A percentile compares a stretch with the other conserved stretches of the same genome.
Conservation (phyloP, 2,797 vertebrate species). For the Acanthopagrus latus region DNA sequence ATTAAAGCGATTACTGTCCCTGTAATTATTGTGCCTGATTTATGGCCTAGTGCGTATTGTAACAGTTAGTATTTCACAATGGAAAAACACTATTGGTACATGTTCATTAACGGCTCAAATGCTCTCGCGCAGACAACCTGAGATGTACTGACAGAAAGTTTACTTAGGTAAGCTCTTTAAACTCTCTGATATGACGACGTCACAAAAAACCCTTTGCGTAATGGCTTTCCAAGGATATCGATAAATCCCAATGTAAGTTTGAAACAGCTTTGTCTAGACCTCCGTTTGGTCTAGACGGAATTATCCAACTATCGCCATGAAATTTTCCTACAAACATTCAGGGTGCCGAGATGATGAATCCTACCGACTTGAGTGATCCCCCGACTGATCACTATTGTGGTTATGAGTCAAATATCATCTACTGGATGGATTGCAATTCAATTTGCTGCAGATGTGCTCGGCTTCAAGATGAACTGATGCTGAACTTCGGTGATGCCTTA, state of each 20-base stretch:
- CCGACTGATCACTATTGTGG: not conserved
- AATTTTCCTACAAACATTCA: not conserved
- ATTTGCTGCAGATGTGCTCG: not conserved
- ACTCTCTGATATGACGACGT: not conserved
- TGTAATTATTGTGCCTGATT: constrained; percentile 64
- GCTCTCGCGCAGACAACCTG: constrained; percentile 22
- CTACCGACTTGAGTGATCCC: not conserved
- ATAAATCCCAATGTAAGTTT: not conserved
- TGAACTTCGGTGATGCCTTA: not conserved
- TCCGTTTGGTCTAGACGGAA: not conserved
- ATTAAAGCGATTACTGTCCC: constrained; percentile 74
- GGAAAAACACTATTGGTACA: constrained; percentile 36
- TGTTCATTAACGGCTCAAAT: constrained; percentile 26
- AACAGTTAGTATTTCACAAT: constrained; percentile 69
- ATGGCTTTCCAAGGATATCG: not conserved
- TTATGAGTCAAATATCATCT: not conserved
- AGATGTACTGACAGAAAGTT: not conserved
- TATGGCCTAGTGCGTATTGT: constrained; percentile 47
- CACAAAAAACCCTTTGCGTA: not conserved
- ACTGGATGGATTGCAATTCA: not conserved
- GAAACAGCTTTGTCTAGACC: not conserved
- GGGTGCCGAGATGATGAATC: not conserved
- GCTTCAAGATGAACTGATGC: not conserved
- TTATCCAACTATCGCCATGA: not conserved
- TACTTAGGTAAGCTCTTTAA: not conserved